A percentile compares a stretch with the other conserved stretches of the same genome.
Conservation (phyloP, 2,888 invertebrate genomes). For the Flexamia atlantica region DNA sequence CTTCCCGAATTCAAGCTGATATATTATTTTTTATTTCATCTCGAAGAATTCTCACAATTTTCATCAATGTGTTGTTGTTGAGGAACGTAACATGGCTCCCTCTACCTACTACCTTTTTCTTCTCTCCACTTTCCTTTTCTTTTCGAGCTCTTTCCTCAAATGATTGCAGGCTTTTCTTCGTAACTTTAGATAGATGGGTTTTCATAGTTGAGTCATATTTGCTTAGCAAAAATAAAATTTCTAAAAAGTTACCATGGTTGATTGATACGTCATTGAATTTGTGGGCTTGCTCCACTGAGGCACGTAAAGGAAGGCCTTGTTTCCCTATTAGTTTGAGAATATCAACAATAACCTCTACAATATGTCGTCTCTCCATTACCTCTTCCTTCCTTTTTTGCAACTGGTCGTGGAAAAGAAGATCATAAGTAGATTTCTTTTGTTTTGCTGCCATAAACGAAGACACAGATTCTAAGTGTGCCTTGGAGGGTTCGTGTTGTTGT, state of each 20-base stretch:
- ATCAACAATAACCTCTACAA: conserved; percentile 8
- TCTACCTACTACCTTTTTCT: conserved; percentile 42
- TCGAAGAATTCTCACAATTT: conserved; percentile 56
- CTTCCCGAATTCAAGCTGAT: conserved; percentile 9
- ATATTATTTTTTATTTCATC: conserved; percentile 22
- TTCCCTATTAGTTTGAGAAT: conserved; percentile 56
- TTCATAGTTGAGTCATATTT: too few species aligned
- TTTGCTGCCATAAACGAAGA: background rate
- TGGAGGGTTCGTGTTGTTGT: conserved; percentile 1
- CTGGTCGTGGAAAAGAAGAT: conserved; percentile 18
- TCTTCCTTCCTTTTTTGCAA: conserved; percentile 27
- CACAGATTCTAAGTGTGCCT: background rate
- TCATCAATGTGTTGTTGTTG: conserved; percentile 59
- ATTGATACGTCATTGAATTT: conserved; percentile 31
- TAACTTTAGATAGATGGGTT: conserved; percentile 42
- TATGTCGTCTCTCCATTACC: conserved; percentile 24
- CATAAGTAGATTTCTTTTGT: background rate
- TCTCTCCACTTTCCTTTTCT: conserved; percentile 32
- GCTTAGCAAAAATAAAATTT: conserved; percentile 36
- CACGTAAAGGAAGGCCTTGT: conserved; percentile 56
- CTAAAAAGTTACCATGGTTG: conserved; percentile 57
- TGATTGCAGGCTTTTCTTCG: background rate
- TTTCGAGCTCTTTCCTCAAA: background rate
- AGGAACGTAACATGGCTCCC: conserved; percentile 59
- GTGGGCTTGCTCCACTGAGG: background rate